Percentiles rank a stretch among this genome's conserved stretches.
These are phyloP conservation scores for Macrocentrus cingulum DNA, from an alignment of 1,140 invertebrate genomes.

Conservation along the genomic window DNA sequence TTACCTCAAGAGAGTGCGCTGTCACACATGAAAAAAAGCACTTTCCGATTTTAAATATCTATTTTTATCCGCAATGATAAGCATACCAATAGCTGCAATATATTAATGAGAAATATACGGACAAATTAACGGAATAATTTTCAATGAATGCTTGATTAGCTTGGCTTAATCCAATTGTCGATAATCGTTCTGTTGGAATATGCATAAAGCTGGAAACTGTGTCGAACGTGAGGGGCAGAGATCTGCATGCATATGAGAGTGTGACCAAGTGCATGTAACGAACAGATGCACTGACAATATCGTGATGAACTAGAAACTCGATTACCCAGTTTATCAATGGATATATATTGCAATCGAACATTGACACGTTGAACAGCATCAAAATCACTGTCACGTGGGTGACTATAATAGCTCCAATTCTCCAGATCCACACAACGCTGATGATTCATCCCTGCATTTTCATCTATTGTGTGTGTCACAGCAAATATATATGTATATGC, in stretches of 20 bases:
- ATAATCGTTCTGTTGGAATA: slow-evolving; percentile 6
- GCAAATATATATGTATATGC: too few species aligned
- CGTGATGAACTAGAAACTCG: slow-evolving; percentile 5
- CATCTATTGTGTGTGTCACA: too few species aligned
- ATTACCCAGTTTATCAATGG: slow-evolving; percentile 4
- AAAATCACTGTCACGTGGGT: background rate
- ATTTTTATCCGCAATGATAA: background rate
- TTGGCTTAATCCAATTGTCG: background rate
- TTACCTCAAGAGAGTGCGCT: background rate
- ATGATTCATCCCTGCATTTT: too few species aligned
- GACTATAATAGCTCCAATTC: background rate
- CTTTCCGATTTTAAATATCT: background rate
- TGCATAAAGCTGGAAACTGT: slow-evolving; percentile 13
- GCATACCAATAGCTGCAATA: background rate
- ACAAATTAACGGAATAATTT: slow-evolving; percentile 16
- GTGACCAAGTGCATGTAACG: background rate
- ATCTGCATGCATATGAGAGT: background rate
- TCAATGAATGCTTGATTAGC: slow-evolving; percentile 10
- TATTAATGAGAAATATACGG: background rate
- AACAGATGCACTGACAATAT: background rate
- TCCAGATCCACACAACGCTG: too few species aligned
- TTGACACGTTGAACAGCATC: background rate
- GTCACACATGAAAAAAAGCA: background rate
- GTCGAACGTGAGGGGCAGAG: background rate
- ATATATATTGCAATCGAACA: background rate